A percentile compares a stretch with the other conserved stretches of the same genome.
Evolutionary conservation across 2,797 vertebrate species (phyloP).

Genomic region (Tangara arthus): DNA sequence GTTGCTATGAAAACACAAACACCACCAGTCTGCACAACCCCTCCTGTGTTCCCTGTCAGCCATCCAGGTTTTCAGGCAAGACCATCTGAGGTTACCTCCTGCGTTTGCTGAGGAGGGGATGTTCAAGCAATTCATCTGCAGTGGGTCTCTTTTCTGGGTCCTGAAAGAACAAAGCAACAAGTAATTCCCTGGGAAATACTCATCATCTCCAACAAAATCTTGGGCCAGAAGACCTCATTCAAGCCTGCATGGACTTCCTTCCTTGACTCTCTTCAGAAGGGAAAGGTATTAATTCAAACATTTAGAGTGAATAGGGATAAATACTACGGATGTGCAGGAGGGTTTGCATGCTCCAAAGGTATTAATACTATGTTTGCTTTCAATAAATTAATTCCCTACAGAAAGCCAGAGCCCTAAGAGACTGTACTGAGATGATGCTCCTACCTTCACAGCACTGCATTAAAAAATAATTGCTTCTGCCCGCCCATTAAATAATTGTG

Average conservation of each 20-base stretch:
- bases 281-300: not conserved
- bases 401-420: not conserved
- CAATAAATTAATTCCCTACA: not conserved
- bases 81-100: slow-evolving; percentile 78
- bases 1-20: not conserved
- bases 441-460: not conserved
- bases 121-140: slow-evolving; percentile 87
- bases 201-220: not conserved
- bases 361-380: not conserved
- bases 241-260: not conserved
- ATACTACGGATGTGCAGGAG: not conserved
- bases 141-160: slow-evolving; percentile 94
- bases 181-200: slow-evolving; percentile 11
- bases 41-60: not conserved
- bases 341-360: not conserved
- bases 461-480: not conserved
- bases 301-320: not conserved
- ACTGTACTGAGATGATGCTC: not conserved
- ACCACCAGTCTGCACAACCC: not conserved
- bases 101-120: slow-evolving; percentile 82
- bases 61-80: not conserved
- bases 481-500: not conserved
- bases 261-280: not conserved
- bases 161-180: slow-evolving; percentile 72
- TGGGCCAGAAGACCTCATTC: not conserved